These are phyloP conservation scores for Caenorhabditis drosophilae DNA, from an alignment of 2,888 invertebrate genomes.

Conservation along the genomic window DNA sequence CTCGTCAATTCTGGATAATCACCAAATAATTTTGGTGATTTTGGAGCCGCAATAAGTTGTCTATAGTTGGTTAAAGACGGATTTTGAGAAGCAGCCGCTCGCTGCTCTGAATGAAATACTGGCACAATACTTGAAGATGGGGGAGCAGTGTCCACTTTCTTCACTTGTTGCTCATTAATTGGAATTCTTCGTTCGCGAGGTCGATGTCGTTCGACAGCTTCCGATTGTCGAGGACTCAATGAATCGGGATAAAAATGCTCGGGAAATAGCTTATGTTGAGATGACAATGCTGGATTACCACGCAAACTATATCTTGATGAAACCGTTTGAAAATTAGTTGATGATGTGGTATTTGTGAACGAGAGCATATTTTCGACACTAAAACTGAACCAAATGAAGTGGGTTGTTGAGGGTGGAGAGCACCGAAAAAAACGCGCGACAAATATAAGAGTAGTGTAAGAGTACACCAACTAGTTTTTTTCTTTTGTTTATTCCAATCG, in stretches of 20 bases:
- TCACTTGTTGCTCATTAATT: constrained; percentile 18
- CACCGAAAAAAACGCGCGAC: constrained; percentile 4
- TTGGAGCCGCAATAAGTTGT: constrained; percentile 43
- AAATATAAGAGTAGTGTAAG: constrained; percentile 4
- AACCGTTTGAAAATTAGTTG: constrained; percentile 25
- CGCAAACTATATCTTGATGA: constrained; percentile 12
- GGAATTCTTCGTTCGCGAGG: constrained; percentile 41
- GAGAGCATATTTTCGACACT: constrained; percentile 23
- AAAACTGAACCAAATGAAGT: no score
- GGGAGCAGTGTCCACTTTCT: constrained; percentile 19
- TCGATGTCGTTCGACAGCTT: constrained; percentile 50
- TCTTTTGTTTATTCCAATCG: neutral
- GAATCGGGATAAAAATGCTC: constrained; percentile 46
- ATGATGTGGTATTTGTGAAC: constrained; percentile 31
- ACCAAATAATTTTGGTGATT: constrained; percentile 41
- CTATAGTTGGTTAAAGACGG: constrained; percentile 26
- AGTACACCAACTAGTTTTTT: neutral
- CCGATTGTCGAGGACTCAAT: constrained; percentile 50
- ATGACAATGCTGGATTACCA: neutral
- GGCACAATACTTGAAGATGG: constrained; percentile 22
- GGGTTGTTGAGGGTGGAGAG: neutral
- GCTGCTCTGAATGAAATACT: constrained; percentile 27
- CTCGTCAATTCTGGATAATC: constrained; percentile 53
- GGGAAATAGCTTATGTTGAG: constrained; percentile 28
- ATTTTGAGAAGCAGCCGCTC: constrained; percentile 6